Percentiles rank a stretch among this genome's conserved stretches.
These are phyloP conservation scores for Tamandua tetradactyla DNA, from an alignment of 2,797 vertebrate species.

Conservation along the genomic window DNA sequence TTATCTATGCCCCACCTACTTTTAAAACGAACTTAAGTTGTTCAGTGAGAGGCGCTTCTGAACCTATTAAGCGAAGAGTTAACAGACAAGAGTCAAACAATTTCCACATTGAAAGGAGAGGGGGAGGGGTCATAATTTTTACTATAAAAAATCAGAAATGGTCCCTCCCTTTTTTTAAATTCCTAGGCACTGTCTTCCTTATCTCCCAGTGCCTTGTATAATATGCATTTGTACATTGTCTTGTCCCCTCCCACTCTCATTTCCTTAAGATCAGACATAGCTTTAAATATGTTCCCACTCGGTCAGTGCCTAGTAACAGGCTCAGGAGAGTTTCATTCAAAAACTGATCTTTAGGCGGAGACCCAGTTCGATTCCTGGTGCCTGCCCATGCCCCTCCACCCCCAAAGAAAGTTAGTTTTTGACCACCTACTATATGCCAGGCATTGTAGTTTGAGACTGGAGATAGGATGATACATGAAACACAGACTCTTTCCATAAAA, in stretches of 20 bases:
- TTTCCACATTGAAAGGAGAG: background rate
- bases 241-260: background rate
- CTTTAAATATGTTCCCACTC: background rate
- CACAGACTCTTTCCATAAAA: background rate
- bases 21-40: background rate
- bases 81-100: background rate
- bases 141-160: background rate
- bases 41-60: background rate
- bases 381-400: no score
- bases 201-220: background rate
- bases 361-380: no score
- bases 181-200: background rate
- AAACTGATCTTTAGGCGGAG: no score
- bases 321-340: slow-evolving; percentile 2
- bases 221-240: no score
- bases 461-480: background rate
- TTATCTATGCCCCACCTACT: background rate
- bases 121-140: background rate
- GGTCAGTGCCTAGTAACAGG: background rate
- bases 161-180: background rate
- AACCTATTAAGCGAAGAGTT: background rate
- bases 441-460: background rate
- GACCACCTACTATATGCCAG: background rate
- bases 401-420: no score
- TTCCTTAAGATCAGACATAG: background rate